Evolutionary conservation across 2,113 vertebrate species (phyloP).

Genomic region (Propithecus coquereli): DNA sequence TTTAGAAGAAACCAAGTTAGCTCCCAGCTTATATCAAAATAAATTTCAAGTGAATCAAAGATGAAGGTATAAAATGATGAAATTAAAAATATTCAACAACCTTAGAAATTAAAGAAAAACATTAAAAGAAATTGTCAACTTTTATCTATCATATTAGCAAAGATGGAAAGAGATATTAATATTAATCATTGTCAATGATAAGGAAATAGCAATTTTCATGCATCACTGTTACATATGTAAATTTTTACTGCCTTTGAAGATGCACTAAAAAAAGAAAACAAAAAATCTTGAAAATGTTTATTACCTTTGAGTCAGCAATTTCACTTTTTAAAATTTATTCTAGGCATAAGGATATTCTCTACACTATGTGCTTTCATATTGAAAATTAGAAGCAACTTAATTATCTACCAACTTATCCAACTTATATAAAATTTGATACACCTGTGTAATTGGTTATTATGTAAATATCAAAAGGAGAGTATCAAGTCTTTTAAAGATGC

Average conservation of each 20-base stretch:
- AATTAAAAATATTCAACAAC: neutral
- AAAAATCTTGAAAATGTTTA: neutral
- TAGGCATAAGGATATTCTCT: neutral
- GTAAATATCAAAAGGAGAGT: neutral
- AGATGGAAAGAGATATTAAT: neutral
- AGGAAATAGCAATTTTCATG: neutral
- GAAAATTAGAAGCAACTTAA: neutral
- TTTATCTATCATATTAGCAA: neutral
- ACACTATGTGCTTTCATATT: neutral
- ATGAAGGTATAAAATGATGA: neutral
- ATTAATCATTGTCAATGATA: neutral
- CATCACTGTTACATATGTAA: neutral
- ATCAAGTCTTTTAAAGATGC: neutral
- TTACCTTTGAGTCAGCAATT: neutral
- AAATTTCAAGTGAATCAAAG: neutral
- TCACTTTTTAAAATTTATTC: neutral
- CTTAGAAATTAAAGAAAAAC: neutral
- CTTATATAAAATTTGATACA: neutral
- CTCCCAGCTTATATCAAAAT: neutral
- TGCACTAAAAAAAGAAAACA: neutral
- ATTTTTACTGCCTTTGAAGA: neutral
- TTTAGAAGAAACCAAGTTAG: neutral
- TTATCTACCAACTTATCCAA: neutral
- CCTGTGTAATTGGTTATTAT: neutral
- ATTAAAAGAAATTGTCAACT: neutral